Base-by-base conservation (phyloP, 2,797 vertebrate genomes). In the Cottoperca gobio region DNA sequence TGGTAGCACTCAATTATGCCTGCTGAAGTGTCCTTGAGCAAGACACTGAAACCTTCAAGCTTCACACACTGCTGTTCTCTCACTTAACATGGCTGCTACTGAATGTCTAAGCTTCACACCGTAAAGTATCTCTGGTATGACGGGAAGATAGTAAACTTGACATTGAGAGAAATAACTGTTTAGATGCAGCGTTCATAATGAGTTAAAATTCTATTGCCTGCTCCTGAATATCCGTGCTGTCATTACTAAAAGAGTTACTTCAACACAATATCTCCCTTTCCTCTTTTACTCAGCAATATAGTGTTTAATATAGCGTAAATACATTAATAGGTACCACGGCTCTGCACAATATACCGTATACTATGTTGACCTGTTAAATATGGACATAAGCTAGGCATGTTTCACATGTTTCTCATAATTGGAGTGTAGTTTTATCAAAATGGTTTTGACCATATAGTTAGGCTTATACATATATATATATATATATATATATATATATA, bases 231-330 rank as follows among this genome's bases (percentile, higher is more conserved):
- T 73, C 61, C 64, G 21, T 7, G 72, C 33, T 55, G 61, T 31
- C 60, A 52, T 81, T 61, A 76, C 80, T 82, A 78, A 80, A 84
- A n/a, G 71, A 84, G 48, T 61, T 73, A 66, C 31, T 62, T 12
- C 55, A 69, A 74, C 31, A 62, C 40, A 78, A 48, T 48, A 58
- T 62, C 73, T 67, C 63, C 48, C 31, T 74, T 68, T 72, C 50
- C 58, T 81, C 17, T 63, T 66, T 62, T 63, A 84, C 42, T 78
- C 74, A 60, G 74, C 73, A 65, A 37, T 57, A n/a, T 13, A 67
- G 63, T 80, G 58, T 79, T 70, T 70, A 83, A 81, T 76, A 63
- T 64, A 71, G 62, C 3, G 1, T 40, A 73, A 69, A 48, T 23
- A 63, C 54, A 75, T 74, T 59, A 63, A 50, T 62, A 59, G 35